Conservation (phyloP, 53 echinoderm and acorn worm species). For the Patiria pectinifera region DNA sequence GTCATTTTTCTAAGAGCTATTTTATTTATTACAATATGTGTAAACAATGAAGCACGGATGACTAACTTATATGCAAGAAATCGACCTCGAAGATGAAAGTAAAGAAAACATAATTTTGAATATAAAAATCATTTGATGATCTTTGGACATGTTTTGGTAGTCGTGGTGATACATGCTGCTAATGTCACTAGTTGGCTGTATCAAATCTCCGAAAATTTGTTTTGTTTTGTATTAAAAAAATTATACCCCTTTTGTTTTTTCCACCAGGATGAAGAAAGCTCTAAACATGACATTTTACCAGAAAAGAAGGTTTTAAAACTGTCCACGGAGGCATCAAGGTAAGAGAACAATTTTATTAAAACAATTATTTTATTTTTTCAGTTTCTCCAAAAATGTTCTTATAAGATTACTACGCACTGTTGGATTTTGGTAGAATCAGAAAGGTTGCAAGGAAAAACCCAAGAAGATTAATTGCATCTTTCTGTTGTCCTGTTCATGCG, state of each 20-base stretch:
- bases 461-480: no score
- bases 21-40: no score
- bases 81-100: no score
- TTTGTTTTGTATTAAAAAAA: neutral
- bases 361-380: neutral
- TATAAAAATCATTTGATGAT: no score
- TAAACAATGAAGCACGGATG: no score
- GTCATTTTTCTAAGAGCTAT: no score
- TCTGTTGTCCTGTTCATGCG: neutral
- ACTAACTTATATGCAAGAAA: no score
- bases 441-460: no score
- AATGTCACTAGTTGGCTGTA: no score
- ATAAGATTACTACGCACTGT: neutral
- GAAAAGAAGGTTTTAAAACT: slow-evolving; percentile 80
- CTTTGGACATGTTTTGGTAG: no score
- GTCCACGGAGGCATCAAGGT: slow-evolving; percentile 87
- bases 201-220: neutral
- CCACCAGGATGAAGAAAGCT: slow-evolving; percentile 89
- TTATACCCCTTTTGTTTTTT: neutral
- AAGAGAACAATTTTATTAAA: neutral
- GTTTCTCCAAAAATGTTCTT: neutral
- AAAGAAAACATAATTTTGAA: no score
- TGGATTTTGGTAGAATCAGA: neutral
- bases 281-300: slow-evolving; percentile 85
- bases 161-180: no score